Base-by-base conservation (phyloP, 2,888 invertebrate genomes). In the Lydus trimaculatus region DNA sequence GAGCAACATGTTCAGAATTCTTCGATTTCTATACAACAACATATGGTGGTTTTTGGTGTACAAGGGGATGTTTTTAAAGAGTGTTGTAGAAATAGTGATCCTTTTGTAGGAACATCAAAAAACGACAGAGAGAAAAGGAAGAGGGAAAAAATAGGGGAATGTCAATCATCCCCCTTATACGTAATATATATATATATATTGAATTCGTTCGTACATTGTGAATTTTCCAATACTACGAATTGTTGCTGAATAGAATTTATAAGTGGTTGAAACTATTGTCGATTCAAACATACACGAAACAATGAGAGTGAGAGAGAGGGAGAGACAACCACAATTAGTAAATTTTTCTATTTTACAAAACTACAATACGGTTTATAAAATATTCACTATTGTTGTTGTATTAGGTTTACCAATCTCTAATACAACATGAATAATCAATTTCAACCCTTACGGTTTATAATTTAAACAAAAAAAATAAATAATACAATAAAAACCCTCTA, bases 101-200 rank as follows among this genome's bases (percentile, higher is more conserved):
- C 31, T 61, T 28, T 23, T 31, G 20, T 31, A 25, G 36, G 66
- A 58, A 43, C 58, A 65, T 69, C 66, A 63, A 64, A 69, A n/a
- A 61, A 59, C 65, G 31, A 52, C 28, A 56, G 60, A 17, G n/a
- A 23, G 31, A 11, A 48, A 31, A 76, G 17, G 77, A 77, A 78
- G 78, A 79, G 78, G 78, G 78, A 78, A 80, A 79, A 77, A 39
- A 15, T 36, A 39, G 39, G 81, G 81, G 81, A 79, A 79, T 80
- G 82, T 82, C 81, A 82, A 82, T 82, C 81, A 82, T 82, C 67
- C 77, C 76, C 43, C 43, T 43, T 43, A 13, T 17, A 7, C 7
- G 4, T 0, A 5, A 43, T 43, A 28, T 28, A 28, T 28, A 28
- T 28, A 33, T 33, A 33, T 75, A 80, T 82, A 81, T 81, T 81